Conservation (phyloP, 1,140 invertebrate species). For the Anoplolepis gracilipes region DNA sequence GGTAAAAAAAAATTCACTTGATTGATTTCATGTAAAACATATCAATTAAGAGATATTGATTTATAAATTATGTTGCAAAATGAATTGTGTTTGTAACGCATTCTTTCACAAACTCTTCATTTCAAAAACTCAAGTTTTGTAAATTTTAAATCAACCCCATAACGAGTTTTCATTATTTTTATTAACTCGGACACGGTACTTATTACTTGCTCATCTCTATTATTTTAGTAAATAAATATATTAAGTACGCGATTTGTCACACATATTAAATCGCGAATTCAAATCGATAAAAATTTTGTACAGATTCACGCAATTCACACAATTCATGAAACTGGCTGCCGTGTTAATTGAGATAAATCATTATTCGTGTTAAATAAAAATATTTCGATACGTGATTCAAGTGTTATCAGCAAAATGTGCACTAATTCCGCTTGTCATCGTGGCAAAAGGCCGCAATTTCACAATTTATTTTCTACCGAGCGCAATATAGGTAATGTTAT, state of each 20-base stretch:
- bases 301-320: background rate
- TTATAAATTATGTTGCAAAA: background rate
- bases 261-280: background rate
- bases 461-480: slow-evolving; percentile 44
- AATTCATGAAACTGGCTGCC: slow-evolving; percentile 3
- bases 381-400: background rate
- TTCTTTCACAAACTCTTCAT: background rate
- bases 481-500: slow-evolving; percentile 49
- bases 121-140: background rate
- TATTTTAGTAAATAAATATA: slow-evolving; percentile 4
- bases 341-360: slow-evolving; percentile 20
- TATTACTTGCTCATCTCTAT: background rate
- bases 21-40: background rate
- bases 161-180: slow-evolving; percentile 1
- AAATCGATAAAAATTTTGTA: background rate
- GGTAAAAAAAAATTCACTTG: slow-evolving; percentile 16
- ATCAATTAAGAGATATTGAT: background rate
- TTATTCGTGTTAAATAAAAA: slow-evolving; percentile 16
- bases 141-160: background rate
- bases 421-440: background rate
- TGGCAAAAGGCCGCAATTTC: no score
- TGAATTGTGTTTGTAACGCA: slow-evolving; percentile 19
- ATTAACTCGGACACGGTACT: background rate
- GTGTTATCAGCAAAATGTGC: background rate
- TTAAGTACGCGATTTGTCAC: background rate